A percentile compares a stretch with the other conserved stretches of the same genome.
Conservation (phyloP, 2,797 vertebrate species). For the Pangasius djambal region DNA sequence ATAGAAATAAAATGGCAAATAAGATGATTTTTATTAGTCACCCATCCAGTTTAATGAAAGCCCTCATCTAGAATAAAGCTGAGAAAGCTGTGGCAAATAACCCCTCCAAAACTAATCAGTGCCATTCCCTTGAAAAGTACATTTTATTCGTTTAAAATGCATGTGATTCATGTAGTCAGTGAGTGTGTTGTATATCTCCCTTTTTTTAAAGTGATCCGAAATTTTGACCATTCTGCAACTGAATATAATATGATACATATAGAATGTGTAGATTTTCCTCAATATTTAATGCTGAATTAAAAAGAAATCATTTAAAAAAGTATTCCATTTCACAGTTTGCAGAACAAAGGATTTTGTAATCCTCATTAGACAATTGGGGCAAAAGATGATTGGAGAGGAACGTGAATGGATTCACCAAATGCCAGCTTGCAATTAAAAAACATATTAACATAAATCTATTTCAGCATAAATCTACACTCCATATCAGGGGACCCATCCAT, state of each 20-base stretch:
- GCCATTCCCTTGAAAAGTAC: background rate
- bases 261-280: conserved; percentile 4
- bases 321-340: background rate
- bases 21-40: conserved; percentile 7
- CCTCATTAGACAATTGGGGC: background rate
- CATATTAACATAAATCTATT: conserved; percentile 19
- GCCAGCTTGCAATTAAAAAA: conserved; percentile 6
- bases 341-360: background rate
- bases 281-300: background rate
- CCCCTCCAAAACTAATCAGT: background rate
- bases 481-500: conserved; percentile 11
- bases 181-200: background rate
- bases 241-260: conserved; percentile 56
- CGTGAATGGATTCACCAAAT: background rate
- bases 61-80: conserved; percentile 3
- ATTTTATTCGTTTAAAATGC: background rate
- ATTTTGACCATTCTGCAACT: conserved; percentile 22
- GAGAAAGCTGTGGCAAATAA: background rate
- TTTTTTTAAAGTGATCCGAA: background rate
- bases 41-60: conserved; percentile 4
- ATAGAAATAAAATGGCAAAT: conserved; percentile 19
- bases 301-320: background rate
- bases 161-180: no score
- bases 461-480: conserved; percentile 10
- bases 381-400: background rate